Base-by-base conservation (phyloP, 2,797 vertebrate genomes). In the Coregonus suidteri region DNA sequence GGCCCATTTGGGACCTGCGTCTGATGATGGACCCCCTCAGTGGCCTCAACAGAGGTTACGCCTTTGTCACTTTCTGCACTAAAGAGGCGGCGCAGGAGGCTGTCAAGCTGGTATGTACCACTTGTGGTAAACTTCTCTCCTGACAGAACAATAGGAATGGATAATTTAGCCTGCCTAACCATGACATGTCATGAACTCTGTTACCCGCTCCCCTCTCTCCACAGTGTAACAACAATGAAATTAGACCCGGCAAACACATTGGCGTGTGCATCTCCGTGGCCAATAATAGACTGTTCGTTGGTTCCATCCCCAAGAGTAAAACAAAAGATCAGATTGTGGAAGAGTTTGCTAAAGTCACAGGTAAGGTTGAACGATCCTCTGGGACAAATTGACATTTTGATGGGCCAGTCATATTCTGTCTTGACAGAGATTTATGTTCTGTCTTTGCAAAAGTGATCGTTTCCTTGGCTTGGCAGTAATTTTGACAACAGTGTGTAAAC, bases 21-120 rank as follows among this genome's bases (percentile, higher is more conserved):
- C 94, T 99, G 90, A 99, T 99, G 98, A 99, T 99, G 98, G 98
- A 99, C 94, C 98, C 98, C 71, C 95, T 99, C 75, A 99, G 97
- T 83, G 98, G 98, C 89, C 95, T 99, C 82, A 99, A 99, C 90
- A 94, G 98, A 92, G 98, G 98, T 91, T 99, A 99, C 83, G 98
- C 98, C 91, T 99, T 99, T 94, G 97, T 99, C 93, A 99, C 98
- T 81, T 99, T 99, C 94, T 99, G 98, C 96, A 98, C 95, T 94
- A 99, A 99, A 96, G 97, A 99, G 86, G 97, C 97, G 91, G 98
- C 98, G 79, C 98, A 98, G 91, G 98, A 99, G 93, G 98, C 98
- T 91, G 98, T 99, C 81, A 99, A 98, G 92, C 89, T 98, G 96
- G 98, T 99, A 93, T 59, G 56, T n/a, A 20, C 98, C 96, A 98